A percentile compares a stretch with the other conserved stretches of the same genome.
These are phyloP conservation scores for Pagrus major DNA, from an alignment of 2,113 vertebrate genomes.

Conservation along the genomic window DNA sequence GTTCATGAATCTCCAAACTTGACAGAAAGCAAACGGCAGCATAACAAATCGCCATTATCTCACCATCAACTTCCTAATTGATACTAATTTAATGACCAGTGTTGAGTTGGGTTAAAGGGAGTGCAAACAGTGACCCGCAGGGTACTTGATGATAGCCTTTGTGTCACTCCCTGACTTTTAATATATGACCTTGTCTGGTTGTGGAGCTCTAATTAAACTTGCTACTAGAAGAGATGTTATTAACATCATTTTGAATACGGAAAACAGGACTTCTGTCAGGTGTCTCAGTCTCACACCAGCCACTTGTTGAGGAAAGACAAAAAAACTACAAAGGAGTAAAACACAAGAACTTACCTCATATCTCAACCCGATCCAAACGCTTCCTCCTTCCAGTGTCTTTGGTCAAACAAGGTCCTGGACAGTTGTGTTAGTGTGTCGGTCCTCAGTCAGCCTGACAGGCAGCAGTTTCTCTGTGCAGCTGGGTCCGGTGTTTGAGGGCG, in stretches of 20 bases:
- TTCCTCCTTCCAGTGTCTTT: not conserved
- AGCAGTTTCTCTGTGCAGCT: conserved; percentile 20
- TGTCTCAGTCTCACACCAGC: conserved; percentile 23
- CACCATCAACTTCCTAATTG: not conserved
- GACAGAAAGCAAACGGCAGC: not conserved
- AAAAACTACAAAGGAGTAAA: not conserved
- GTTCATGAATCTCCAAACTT: not conserved
- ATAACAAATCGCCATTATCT: not conserved
- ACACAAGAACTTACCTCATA: conserved; percentile 32
- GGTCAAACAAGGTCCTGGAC: not conserved
- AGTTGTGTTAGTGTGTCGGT: conserved; percentile 3
- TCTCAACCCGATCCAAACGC: not conserved
- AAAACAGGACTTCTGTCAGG: conserved; percentile 34
- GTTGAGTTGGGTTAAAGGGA: not conserved
- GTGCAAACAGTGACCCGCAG: not conserved
- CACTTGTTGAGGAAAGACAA: not conserved
- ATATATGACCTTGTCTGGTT: not conserved
- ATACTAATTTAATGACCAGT: not conserved
- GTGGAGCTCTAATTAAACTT: not conserved
- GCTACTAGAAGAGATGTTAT: not conserved
- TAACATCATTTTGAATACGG: not conserved
- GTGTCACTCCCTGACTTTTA: not conserved
- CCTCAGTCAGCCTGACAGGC: conserved; percentile 45
- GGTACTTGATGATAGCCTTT: not conserved
- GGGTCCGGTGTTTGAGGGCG: conserved; percentile 58